Conservation (phyloP, 2,888 invertebrate species). For the Epinotia nisella region DNA sequence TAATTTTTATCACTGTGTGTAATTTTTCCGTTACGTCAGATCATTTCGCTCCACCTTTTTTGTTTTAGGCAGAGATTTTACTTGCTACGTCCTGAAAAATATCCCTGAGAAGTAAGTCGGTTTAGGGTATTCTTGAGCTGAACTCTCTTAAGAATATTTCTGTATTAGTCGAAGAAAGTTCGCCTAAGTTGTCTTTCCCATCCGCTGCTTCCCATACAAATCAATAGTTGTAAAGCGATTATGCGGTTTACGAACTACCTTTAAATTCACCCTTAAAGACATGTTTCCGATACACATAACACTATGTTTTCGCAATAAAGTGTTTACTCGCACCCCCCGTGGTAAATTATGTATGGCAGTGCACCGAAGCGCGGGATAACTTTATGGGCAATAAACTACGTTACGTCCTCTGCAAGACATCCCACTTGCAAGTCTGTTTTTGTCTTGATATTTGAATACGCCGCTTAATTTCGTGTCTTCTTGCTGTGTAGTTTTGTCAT, state of each 20-base stretch:
- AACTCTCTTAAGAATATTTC: not conserved
- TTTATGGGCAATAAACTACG: constrained; percentile 70
- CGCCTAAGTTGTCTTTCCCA: no score
- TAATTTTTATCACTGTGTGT: constrained; percentile 10
- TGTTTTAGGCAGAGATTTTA: not conserved
- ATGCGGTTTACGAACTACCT: constrained; percentile 14
- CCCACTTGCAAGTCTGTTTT: constrained; percentile 31
- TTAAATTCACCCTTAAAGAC: constrained; percentile 4
- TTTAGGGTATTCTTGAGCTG: not conserved
- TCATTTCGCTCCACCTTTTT: not conserved
- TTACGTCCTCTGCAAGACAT: constrained; percentile 56
- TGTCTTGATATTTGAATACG: constrained; percentile 23
- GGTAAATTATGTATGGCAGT: constrained; percentile 72
- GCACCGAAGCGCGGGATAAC: constrained; percentile 64
- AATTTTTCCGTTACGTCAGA: not conserved
- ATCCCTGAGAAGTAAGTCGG: not conserved
- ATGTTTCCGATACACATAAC: constrained; percentile 30
- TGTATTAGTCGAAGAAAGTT: no score
- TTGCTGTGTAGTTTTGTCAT: not conserved
- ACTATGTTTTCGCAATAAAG: constrained; percentile 41
- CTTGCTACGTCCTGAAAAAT: not conserved
- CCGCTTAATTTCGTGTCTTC: constrained; percentile 9
- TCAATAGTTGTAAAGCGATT: not conserved
- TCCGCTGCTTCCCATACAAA: no score
- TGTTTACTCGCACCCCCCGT: constrained; percentile 46